These are phyloP conservation scores for Acronicta leporina DNA, from an alignment of 2,888 invertebrate genomes.

Conservation along the genomic window DNA sequence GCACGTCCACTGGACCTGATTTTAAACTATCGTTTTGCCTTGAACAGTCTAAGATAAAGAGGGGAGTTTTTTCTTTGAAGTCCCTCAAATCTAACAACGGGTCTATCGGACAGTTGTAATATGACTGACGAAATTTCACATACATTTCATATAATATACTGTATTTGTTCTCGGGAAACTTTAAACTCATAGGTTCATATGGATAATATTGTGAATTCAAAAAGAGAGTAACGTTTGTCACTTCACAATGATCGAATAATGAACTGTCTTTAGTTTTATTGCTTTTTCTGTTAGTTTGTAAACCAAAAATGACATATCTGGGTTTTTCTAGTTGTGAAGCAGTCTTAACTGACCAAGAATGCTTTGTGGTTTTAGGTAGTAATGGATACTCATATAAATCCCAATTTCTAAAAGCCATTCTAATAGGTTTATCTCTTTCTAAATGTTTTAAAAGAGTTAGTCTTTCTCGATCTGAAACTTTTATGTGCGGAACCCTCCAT, in stretches of 20 bases:
- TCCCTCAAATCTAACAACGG: conserved; percentile 39
- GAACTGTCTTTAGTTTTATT: neutral
- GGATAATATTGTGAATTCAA: conserved; percentile 55
- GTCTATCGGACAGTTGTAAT: conserved; percentile 41
- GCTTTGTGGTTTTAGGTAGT: conserved; percentile 4
- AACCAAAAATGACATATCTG: too few relatives aligned
- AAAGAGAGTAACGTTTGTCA: conserved; percentile 14
- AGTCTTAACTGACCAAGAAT: conserved; percentile 1
- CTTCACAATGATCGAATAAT: conserved; percentile 1
- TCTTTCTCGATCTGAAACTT: too few relatives aligned
- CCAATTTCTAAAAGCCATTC: too few relatives aligned
- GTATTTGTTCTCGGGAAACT: conserved; percentile 45
- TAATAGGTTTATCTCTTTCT: too few relatives aligned
- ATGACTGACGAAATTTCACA: conserved; percentile 54
- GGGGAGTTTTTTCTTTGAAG: conserved; percentile 48
- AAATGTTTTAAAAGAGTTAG: too few relatives aligned
- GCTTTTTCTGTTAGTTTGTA: too few relatives aligned
- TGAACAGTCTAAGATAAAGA: conserved; percentile 55
- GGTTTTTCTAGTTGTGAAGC: too few relatives aligned
- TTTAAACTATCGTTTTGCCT: conserved; percentile 52
- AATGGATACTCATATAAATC: neutral
- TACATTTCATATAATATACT: conserved; percentile 23
- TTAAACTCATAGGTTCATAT: conserved; percentile 49
- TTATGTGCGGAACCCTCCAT: too few relatives aligned
- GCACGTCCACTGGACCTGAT: conserved; percentile 53